Conservation (phyloP, 2,113 vertebrate species). For the Poecilia latipinna region DNA sequence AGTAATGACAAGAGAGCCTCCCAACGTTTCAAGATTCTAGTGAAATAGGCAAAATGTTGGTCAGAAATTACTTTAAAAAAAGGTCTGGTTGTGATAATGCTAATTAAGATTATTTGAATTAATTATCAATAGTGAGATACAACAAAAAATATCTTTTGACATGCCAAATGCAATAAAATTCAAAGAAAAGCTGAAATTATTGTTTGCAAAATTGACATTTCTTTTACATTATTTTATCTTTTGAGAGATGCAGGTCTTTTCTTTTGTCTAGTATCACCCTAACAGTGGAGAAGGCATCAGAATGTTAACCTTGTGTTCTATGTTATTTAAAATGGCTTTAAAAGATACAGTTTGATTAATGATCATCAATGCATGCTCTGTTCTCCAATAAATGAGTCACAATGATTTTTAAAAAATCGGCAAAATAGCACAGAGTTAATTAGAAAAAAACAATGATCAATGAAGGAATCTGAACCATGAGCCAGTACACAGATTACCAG, state of each 20-base stretch:
- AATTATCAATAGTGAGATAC: no score
- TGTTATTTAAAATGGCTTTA: background rate
- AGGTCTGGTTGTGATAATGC: no score
- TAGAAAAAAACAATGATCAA: background rate
- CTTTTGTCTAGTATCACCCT: conserved; percentile 1
- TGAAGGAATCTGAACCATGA: background rate
- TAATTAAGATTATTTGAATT: no score
- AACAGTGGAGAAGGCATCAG: background rate
- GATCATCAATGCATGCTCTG: background rate
- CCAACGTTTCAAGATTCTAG: no score
- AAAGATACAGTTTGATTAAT: conserved; percentile 1
- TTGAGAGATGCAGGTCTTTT: background rate
- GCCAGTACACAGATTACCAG: background rate
- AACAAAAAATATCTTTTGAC: no score
- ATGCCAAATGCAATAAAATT: no score
- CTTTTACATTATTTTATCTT: background rate
- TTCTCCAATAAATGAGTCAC: background rate
- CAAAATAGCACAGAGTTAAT: background rate
- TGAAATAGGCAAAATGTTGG: no score
- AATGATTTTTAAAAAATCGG: background rate
- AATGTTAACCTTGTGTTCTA: background rate
- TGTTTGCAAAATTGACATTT: background rate
- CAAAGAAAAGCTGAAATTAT: background rate
- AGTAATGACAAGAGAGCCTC: no score
- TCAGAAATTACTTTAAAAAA: no score